A percentile compares a stretch with the other conserved stretches of the same genome.
Evolutionary conservation across 2,113 vertebrate genomes (phyloP).

Genomic region (Anoplopoma fimbria): DNA sequence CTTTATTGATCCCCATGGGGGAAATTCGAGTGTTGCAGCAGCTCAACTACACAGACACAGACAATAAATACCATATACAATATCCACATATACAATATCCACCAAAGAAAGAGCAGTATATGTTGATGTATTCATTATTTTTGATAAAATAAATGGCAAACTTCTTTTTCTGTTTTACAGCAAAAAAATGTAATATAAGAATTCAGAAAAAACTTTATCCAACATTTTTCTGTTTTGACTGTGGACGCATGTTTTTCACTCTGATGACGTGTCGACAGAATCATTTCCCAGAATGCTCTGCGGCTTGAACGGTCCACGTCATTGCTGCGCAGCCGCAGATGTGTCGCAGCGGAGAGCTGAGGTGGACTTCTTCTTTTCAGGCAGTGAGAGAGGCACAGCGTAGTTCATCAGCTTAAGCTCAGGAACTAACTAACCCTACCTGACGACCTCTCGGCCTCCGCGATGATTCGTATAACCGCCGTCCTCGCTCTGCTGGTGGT

Average conservation of each 20-base stretch:
- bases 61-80: too few relatives aligned
- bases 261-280: slow-evolving; percentile 71
- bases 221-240: background rate
- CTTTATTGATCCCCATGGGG: too few relatives aligned
- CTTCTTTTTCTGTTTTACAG: background rate
- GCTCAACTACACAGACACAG: too few relatives aligned
- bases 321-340: slow-evolving; percentile 59
- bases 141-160: background rate
- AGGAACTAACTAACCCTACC: background rate
- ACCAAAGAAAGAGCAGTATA: background rate
- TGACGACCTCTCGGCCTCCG: slow-evolving; percentile 13
- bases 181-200: background rate
- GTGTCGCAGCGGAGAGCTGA: slow-evolving; percentile 46
- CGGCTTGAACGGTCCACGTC: slow-evolving; percentile 54
- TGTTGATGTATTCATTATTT: background rate
- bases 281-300: slow-evolving; percentile 58
- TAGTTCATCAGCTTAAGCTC: background rate
- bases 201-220: background rate
- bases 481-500: slow-evolving; percentile 72
- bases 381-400: background rate
- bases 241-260: background rate
- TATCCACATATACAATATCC: too few relatives aligned
- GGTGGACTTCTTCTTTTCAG: slow-evolving; percentile 62
- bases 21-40: too few relatives aligned
- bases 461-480: slow-evolving; percentile 72